A percentile compares a stretch with the other conserved stretches of the same genome.
Conservation (phyloP, 2,888 invertebrate genomes). For the Nomada goodeniana region DNA sequence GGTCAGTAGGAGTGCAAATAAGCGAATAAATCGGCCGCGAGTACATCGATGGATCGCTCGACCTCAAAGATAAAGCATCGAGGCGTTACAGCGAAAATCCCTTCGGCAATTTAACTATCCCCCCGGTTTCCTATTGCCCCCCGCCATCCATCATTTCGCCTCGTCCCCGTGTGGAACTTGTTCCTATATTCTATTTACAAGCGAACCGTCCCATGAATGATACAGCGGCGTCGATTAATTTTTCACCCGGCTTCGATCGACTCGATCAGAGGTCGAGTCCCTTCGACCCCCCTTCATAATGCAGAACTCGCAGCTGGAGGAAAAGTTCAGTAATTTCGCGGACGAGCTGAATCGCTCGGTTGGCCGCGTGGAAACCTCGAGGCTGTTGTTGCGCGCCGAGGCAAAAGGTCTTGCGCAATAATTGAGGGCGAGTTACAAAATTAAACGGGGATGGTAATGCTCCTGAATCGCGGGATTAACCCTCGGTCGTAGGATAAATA, state of each 20-base stretch:
- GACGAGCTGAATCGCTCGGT: background rate
- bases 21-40: conserved; percentile 13
- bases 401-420: no score
- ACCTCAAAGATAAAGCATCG: conserved; percentile 8
- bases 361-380: no score
- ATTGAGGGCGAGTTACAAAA: background rate
- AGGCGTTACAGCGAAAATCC: background rate
- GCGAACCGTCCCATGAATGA: background rate
- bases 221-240: conserved; percentile 9
- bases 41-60: background rate
- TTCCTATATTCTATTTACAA: conserved; percentile 1
- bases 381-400: background rate
- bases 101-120: conserved; percentile 16
- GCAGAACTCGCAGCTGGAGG: no score
- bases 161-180: background rate
- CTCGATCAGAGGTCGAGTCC: background rate
- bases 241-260: conserved; percentile 13
- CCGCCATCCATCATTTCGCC: background rate
- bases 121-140: background rate
- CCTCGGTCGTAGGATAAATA: conserved; percentile 36
- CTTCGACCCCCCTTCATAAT: background rate
- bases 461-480: conserved; percentile 25
- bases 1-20: conserved; percentile 22
- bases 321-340: background rate
- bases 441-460: conserved; percentile 21